A percentile compares a stretch with the other conserved stretches of the same genome.
These are phyloP conservation scores for Metalampra italica DNA, from an alignment of 2,888 invertebrate species.

Conservation along the genomic window DNA sequence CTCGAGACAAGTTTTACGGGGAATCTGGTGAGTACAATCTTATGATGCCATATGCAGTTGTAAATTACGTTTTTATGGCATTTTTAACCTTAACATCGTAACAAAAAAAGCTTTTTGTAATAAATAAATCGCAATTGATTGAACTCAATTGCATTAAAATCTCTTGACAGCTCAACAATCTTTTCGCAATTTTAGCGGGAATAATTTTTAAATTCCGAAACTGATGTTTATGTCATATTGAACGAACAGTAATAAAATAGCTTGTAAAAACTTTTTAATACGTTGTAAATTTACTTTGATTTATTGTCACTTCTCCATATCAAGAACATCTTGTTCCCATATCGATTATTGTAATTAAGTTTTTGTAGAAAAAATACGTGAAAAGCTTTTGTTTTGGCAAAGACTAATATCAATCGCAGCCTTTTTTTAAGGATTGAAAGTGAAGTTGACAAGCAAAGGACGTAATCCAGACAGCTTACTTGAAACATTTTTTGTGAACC, in stretches of 20 bases:
- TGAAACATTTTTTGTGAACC: conserved; percentile 20
- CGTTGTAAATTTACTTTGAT: not conserved
- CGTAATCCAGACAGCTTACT: not conserved
- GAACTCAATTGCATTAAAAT: not conserved
- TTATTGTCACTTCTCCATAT: too few species aligned
- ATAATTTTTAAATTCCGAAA: conserved; percentile 18
- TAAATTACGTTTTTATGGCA: conserved; percentile 8
- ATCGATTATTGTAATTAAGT: too few species aligned
- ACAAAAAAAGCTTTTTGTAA: conserved; percentile 1
- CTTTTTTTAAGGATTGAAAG: not conserved
- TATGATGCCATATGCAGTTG: conserved; percentile 9
- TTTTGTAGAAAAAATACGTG: too few species aligned
- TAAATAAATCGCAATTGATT: conserved; percentile 1
- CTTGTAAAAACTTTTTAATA: not conserved
- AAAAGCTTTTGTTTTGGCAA: too few species aligned
- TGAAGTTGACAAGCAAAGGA: not conserved
- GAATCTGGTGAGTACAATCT: conserved; percentile 22
- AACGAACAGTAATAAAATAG: not conserved
- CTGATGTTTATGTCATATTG: conserved; percentile 10
- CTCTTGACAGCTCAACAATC: conserved; percentile 2
- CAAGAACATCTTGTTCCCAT: too few species aligned
- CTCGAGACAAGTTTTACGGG: conserved; percentile 28
- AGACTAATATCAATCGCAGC: too few species aligned
- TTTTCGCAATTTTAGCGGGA: conserved; percentile 12
- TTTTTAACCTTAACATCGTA: conserved; percentile 2